Percentiles rank a stretch among this genome's conserved stretches.
Conservation (phyloP, 2,113 vertebrate genomes). For the Eupsittula cactorum region DNA sequence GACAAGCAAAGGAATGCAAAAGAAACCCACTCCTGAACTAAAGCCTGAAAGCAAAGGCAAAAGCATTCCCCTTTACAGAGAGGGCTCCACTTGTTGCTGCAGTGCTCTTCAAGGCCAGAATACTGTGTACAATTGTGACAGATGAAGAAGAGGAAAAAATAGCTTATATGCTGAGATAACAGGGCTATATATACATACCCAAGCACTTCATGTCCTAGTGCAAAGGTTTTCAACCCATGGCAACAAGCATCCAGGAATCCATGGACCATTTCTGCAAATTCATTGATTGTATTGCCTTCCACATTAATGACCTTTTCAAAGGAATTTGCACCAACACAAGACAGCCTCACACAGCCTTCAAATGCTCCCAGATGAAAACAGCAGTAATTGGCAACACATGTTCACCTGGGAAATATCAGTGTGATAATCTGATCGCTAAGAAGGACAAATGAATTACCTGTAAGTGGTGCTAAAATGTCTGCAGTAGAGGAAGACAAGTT, state of each 20-base stretch:
- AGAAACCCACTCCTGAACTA: background rate
- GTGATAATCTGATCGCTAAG: background rate
- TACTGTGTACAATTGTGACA: background rate
- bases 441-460: background rate
- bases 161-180: background rate
- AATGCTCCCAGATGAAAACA: background rate
- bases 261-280: background rate
- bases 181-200: accelerated
- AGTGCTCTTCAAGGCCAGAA: background rate
- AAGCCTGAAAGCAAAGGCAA: background rate
- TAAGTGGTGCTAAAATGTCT: background rate
- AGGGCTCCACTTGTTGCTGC: background rate
- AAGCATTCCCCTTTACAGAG: background rate
- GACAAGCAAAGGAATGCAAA: background rate
- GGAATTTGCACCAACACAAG: background rate
- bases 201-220: background rate
- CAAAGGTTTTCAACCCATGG: background rate
- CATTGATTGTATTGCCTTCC: accelerated
- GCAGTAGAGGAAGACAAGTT: background rate
- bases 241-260: background rate
- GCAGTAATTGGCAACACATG: background rate
- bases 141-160: background rate
- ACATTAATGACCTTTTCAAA: accelerated
- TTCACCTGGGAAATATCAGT: background rate
- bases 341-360: background rate